Evolutionary conservation across 2,113 vertebrate genomes (phyloP).

Genomic region (Sarotherodon lohbergeri): DNA sequence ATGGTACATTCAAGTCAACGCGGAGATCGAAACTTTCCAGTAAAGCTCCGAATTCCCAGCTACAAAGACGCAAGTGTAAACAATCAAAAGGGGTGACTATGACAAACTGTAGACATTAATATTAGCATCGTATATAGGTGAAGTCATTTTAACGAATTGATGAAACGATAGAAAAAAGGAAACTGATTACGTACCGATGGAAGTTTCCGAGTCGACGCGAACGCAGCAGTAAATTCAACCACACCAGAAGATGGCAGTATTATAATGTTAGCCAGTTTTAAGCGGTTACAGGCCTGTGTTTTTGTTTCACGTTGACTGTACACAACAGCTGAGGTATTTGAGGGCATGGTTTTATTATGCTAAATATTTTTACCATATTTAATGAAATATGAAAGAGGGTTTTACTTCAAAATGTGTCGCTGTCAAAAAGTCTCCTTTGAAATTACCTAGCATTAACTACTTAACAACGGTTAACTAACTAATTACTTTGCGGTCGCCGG

Average conservation of each 20-base stretch:
- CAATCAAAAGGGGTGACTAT: not conserved
- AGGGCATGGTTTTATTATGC: not conserved
- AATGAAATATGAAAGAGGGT: not conserved
- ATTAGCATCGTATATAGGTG: not conserved
- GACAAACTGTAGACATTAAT: not conserved
- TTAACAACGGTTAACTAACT: not conserved
- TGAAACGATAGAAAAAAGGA: not conserved
- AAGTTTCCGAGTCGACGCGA: fast-evolving
- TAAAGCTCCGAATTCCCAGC: not conserved
- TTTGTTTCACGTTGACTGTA: constrained; percentile 41
- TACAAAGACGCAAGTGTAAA: not conserved
- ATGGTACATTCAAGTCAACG: not conserved
- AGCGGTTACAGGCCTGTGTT: not conserved
- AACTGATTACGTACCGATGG: fast-evolving
- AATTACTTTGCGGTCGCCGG: not conserved
- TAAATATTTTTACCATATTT: not conserved
- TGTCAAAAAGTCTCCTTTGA: not conserved
- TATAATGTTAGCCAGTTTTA: not conserved
- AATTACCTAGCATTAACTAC: not conserved
- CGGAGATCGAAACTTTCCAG: not conserved
- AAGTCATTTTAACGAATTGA: not conserved
- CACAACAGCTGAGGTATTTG: not conserved
- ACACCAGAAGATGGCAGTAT: constrained; percentile 25
- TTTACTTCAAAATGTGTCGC: not conserved
- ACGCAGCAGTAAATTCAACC: not conserved